These are phyloP conservation scores for Matsumurasca onukii DNA, from an alignment of 1,140 invertebrate genomes.

Conservation along the genomic window DNA sequence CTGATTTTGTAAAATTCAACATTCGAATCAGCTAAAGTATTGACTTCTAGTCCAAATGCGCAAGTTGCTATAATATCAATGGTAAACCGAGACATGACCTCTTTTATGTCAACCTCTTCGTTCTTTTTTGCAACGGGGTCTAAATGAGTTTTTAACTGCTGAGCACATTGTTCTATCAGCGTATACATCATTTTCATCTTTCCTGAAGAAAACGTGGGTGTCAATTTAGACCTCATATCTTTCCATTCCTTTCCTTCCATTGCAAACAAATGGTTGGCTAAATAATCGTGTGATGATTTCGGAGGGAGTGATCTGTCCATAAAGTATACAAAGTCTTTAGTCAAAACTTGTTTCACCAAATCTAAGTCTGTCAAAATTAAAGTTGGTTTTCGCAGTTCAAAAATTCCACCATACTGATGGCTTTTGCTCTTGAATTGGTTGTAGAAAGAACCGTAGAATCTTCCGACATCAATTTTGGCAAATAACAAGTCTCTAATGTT, in stretches of 20 bases:
- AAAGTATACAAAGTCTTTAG: constrained; percentile 57
- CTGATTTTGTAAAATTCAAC: constrained; percentile 44
- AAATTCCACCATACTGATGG: constrained; percentile 8
- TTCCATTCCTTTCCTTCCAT: constrained; percentile 58
- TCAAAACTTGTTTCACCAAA: constrained; percentile 52
- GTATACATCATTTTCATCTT: constrained; percentile 62
- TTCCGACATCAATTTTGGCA: background rate
- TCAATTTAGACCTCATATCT: constrained; percentile 56
- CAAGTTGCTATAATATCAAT: constrained; percentile 53
- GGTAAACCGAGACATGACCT: constrained; percentile 17
- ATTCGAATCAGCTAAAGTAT: constrained; percentile 46
- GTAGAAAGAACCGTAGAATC: constrained; percentile 7
- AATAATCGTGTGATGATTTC: constrained; percentile 52
- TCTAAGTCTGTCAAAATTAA: constrained; percentile 43
- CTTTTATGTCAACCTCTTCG: constrained; percentile 17
- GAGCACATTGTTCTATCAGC: constrained; percentile 49
- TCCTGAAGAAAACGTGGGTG: constrained; percentile 60
- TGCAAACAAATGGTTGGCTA: constrained; percentile 52
- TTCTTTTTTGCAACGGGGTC: constrained; percentile 1
- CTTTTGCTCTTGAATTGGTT: background rate
- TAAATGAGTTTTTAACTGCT: constrained; percentile 18
- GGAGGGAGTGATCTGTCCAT: constrained; percentile 50
- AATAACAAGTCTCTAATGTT: constrained; percentile 11
- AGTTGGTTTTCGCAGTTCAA: constrained; percentile 10
- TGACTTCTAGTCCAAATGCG: constrained; percentile 47